These are phyloP conservation scores for Paguma larvata DNA, from an alignment of 2,797 vertebrate genomes.

Conservation along the genomic window DNA sequence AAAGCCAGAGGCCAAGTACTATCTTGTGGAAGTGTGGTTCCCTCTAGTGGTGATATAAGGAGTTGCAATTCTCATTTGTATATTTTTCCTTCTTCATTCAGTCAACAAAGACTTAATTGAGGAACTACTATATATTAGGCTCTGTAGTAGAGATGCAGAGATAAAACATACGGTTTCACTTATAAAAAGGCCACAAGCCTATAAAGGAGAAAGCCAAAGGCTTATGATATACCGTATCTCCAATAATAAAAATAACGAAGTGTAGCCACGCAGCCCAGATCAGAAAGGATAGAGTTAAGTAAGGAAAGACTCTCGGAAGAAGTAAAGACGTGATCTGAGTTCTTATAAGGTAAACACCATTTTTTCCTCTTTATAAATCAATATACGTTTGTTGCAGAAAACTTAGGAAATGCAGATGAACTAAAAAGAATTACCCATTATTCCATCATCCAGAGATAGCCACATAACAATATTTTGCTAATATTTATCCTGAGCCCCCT, in stretches of 20 bases:
- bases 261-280: neutral
- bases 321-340: neutral
- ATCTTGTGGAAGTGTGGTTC: constrained; percentile 24
- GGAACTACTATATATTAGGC: neutral
- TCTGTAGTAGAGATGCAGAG: neutral
- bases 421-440: neutral
- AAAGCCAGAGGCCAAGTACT: no score
- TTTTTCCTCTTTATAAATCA: neutral
- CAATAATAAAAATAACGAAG: neutral
- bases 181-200: neutral
- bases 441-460: neutral
- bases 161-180: neutral
- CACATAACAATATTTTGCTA: neutral
- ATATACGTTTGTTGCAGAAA: neutral
- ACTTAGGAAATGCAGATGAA: neutral
- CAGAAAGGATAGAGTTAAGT: neutral
- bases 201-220: neutral
- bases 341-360: neutral
- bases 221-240: neutral
- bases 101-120: constrained; percentile 18
- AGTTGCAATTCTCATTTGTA: constrained; percentile 2
- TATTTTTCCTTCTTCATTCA: neutral
- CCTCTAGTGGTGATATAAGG: constrained; percentile 45
- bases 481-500: neutral
- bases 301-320: neutral